phyloP scores from a whole-genome alignment of 1,140 invertebrate genomes.

The Cydia splendana region DNA sequence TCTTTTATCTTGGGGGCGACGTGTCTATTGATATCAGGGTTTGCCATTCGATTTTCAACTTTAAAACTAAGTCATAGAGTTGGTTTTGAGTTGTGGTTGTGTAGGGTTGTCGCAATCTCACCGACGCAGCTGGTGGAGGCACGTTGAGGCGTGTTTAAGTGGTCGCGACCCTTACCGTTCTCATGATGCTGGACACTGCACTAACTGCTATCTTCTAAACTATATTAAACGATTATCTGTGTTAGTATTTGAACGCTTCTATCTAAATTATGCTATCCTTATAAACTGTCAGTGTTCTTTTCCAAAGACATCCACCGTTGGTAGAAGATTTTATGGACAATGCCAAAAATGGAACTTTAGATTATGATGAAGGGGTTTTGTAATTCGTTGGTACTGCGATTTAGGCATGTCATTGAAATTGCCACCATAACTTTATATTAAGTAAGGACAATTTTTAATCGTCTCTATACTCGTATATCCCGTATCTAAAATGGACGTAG shows the following conservation, averaged over 20 bases:
- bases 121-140: constrained; percentile 42
- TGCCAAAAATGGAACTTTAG: too few species aligned
- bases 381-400: too few species aligned
- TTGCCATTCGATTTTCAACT: neutral
- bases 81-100: neutral
- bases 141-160: constrained; percentile 63
- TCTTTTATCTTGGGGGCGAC: neutral
- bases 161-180: constrained; percentile 49
- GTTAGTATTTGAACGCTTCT: neutral
- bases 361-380: too few species aligned
- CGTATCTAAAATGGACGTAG: too few species aligned
- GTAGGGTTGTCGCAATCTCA: constrained; percentile 29
- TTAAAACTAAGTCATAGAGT: neutral
- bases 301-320: neutral
- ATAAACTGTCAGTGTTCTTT: neutral
- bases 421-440: neutral
- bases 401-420: neutral
- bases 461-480: neutral
- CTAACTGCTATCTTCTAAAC: constrained; percentile 22
- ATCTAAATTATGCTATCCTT: neutral
- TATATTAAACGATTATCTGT: constrained; percentile 22
- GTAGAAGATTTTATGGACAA: too few species aligned
- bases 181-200: constrained; percentile 42
- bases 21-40: neutral
- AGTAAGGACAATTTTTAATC: neutral